Conservation (phyloP, 1,140 invertebrate genomes). For the Microplitis mediator region DNA sequence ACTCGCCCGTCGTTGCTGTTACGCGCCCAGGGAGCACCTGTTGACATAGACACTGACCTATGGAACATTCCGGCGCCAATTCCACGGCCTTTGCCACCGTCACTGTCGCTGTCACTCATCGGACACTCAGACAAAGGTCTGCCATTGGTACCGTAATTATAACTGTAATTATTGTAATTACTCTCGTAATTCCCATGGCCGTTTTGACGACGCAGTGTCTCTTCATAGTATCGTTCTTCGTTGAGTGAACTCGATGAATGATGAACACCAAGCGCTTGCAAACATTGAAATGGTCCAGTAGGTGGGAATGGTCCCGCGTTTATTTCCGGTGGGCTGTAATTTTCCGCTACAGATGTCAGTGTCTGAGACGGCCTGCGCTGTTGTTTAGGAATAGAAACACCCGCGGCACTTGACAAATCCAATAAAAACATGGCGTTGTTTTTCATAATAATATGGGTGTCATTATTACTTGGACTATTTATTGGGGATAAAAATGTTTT, state of each 20-base stretch:
- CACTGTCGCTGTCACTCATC: constrained; percentile 64
- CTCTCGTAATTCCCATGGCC: constrained; percentile 42
- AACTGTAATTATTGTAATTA: constrained; percentile 44
- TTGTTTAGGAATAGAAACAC: constrained; percentile 60
- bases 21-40: constrained; percentile 67
- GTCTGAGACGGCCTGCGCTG: constrained; percentile 65
- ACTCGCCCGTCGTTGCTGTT: constrained; percentile 67
- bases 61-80: constrained; percentile 61
- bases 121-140: constrained; percentile 66
- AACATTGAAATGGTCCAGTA: constrained; percentile 78
- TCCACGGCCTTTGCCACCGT: constrained; percentile 64
- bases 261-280: constrained; percentile 71
- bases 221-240: constrained; percentile 66
- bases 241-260: constrained; percentile 58
- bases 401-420: constrained; percentile 79
- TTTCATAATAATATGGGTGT: constrained; percentile 82
- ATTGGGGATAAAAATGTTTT: constrained; percentile 53
- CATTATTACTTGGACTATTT: constrained; percentile 53
- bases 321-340: constrained; percentile 64
- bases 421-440: constrained; percentile 95
- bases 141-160: constrained; percentile 39
- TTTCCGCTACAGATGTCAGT: constrained; percentile 68
- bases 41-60: constrained; percentile 72
- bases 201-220: constrained; percentile 60
- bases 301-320: constrained; percentile 64